Evolutionary conservation across 1,140 invertebrate genomes (phyloP), one percentile per base, ranked within the genome.

Genomic region (Metopolophium dirhodum): DNA sequence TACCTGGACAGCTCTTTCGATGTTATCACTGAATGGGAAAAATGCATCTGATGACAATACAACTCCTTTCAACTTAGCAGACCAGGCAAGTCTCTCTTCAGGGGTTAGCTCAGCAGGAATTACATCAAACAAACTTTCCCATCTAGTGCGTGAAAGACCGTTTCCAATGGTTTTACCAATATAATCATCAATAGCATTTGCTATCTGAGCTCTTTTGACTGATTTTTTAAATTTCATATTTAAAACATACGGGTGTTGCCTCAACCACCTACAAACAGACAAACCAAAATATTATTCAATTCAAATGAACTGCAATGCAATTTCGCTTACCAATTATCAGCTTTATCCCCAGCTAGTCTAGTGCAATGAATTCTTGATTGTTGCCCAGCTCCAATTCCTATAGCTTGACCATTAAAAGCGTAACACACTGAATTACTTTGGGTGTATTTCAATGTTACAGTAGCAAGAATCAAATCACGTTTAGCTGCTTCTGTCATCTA

Each of bases 281-380:
- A 94, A 93, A 54, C 45, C 49, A 89, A 82, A 86, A 14, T 61
- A 93, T 87, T 61, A 61, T 35, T 51, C 8, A 47, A 68, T 68
- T 68, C 1, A 68, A 68, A 90, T 87, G 18, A 0, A 94, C n/a
- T 91, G 26, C 7, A 77, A 82, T 85, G 61, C 4, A 92, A 94
- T 51, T 61, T 18, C 2, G 94, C 95, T 94, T 94, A 97, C 99
- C 99, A 99, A 95, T 99, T 98, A 95, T 99, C 98, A n/a, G 98
- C 98, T 95, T 99, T 99, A 95, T 99, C 98, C 35, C 99, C 99
- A 93, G 99, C 99, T 94, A 99, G 96, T 94, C 99, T 96, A 0
- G 99, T 99, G 95, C 99, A 99, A 95, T 99, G 99, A 95, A 99
- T 99, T 94, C 99, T 96, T 0, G 98, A 99, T 95, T 99, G 99